Base-by-base conservation (phyloP, 2,797 vertebrate species). In the Channallabes apus region DNA sequence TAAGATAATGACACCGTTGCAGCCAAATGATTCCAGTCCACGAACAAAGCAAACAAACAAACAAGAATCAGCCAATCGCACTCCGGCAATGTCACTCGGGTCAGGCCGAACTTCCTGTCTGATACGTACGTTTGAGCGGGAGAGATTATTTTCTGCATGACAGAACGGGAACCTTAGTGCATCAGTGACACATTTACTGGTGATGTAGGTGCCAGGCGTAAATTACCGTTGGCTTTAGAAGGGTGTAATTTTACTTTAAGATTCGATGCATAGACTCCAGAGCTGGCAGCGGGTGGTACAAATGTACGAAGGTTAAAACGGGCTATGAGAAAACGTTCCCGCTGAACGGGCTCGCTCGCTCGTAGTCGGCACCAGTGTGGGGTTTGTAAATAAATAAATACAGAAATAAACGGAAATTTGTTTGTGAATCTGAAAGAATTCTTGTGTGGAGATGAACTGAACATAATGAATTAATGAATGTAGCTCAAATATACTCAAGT, bases 71-170 rank as follows among this genome's bases (percentile, higher is more conserved):
- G 91, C 92, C 92, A 90, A 93, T 93, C 92, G 91, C 88, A 91
- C 91, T 89, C 86, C 90, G 88, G 87, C 92, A 95, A 94, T 92
- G 93, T 93, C 93, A 94, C 86, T 87, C 88, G 89, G 92, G 93
- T 94, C 94, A 90, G 84, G 88, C 89, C 90, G 83, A 86, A 93
- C 88, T 79, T 86, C 87, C 73, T 38, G 79, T 51, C 88, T 86
- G 78, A 76, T 71, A 65, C 71, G 85, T 51, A 41, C 24, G 77
- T 77, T 54, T 80, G 75, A 81, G 67, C 82, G 29, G 22, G 76
- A 67, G 82, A 56, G 67, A 82, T 62, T 83, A 61, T 88, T 76
- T 86, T 77, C 83, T 35, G 76, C 81, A 59, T 82, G 82, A 54
- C 54, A 58, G 29, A 79, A 65, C 5, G 59, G 17, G 80, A 69